Percentiles rank a stretch among this genome's conserved stretches.
These are phyloP conservation scores for Gymnocheta viridis DNA, from an alignment of 2,888 invertebrate species.

Conservation along the genomic window DNA sequence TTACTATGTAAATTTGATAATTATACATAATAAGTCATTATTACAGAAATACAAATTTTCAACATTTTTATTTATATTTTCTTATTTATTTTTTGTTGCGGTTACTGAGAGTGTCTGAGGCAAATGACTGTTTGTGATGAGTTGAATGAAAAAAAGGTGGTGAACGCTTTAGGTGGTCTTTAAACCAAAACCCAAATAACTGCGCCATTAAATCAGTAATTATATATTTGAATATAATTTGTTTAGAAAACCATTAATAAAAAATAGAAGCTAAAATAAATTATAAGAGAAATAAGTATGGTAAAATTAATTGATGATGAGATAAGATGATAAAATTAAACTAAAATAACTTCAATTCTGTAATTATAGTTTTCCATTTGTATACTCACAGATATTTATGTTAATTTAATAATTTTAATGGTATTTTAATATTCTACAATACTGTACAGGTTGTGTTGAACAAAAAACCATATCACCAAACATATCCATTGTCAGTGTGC, in stretches of 20 bases:
- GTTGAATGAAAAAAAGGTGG: not conserved
- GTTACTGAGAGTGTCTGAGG: not conserved
- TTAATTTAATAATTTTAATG: constrained; percentile 69
- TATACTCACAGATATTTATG: constrained; percentile 45
- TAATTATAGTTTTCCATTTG: constrained; percentile 60
- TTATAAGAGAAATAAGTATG: not conserved
- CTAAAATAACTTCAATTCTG: constrained; percentile 59
- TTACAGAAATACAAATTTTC: constrained; percentile 1
- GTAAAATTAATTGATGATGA: constrained; percentile 19
- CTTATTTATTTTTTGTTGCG: not conserved
- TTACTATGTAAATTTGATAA: constrained; percentile 65
- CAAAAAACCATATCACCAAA: not conserved
- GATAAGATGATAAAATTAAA: constrained; percentile 47
- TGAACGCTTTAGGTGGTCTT: constrained; percentile 66
- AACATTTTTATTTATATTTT: not conserved
- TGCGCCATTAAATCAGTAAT: constrained; percentile 64
- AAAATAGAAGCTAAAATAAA: constrained; percentile 7
- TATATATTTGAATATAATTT: constrained; percentile 67
- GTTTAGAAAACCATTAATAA: constrained; percentile 52
- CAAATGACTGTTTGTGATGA: not conserved
- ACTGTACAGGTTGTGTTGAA: constrained; percentile 29
- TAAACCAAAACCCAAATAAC: constrained; percentile 46
- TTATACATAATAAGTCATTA: constrained; percentile 63
- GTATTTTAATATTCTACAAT: constrained; percentile 60
- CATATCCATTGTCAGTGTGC: constrained; percentile 2